Conservation (phyloP, 2,113 vertebrate species). For the Tringa solitaria region DNA sequence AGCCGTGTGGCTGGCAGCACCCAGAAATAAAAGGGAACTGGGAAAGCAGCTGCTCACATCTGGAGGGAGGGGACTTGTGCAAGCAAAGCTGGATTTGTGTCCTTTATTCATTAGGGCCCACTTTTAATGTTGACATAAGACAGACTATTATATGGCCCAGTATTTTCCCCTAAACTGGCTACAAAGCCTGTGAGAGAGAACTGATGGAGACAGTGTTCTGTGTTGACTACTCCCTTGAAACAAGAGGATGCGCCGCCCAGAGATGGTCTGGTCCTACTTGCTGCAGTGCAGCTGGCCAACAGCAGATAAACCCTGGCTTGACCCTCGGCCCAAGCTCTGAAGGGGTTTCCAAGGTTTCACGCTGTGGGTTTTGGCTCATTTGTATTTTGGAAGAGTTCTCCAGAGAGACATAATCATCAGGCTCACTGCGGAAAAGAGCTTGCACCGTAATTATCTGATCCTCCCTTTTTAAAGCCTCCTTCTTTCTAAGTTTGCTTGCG, state of each 20-base stretch:
- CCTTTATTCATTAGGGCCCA: neutral
- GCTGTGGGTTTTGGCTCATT: neutral
- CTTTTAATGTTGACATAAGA: neutral
- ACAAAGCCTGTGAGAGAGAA: neutral
- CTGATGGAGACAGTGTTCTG: neutral
- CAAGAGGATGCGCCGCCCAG: accelerated
- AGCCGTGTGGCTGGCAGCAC: neutral
- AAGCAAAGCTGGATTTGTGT: neutral
- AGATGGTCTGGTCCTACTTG: neutral
- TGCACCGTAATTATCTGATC: neutral
- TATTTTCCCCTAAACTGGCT: neutral
- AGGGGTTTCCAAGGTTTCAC: neutral
- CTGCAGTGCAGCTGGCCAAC: neutral
- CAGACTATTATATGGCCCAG: neutral
- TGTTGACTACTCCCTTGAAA: neutral
- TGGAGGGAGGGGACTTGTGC: neutral
- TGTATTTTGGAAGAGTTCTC: neutral
- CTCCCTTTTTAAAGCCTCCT: neutral
- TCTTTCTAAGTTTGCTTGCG: neutral
- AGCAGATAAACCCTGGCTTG: neutral
- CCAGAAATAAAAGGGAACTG: neutral
- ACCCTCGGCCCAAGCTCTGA: neutral
- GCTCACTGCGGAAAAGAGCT: neutral
- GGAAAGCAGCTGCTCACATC: slow-evolving; percentile 34
- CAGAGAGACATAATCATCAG: neutral